phyloP scores from a whole-genome alignment of 2,113 vertebrate genomes.

The Jaculus jaculus region DNA sequence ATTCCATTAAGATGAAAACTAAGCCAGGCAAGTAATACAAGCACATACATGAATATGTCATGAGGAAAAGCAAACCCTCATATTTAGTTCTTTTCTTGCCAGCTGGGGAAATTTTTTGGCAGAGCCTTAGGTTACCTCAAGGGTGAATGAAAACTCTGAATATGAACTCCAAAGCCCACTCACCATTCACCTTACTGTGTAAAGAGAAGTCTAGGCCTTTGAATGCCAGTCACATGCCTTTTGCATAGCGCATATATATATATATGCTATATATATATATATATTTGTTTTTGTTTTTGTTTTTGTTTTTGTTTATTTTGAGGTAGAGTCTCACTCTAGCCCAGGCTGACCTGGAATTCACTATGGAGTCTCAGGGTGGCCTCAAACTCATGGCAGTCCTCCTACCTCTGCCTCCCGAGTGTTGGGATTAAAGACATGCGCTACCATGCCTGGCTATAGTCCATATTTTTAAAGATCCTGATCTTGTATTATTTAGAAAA shows the following conservation, averaged over 20 bases:
- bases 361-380: too few relatives aligned
- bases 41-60: conserved; percentile 52
- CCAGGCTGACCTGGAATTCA: too few relatives aligned
- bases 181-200: not conserved
- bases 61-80: conserved; percentile 37
- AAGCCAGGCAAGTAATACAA: conserved; percentile 56
- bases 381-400: too few relatives aligned
- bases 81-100: conserved; percentile 62
- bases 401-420: too few relatives aligned
- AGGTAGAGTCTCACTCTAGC: too few relatives aligned
- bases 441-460: too few relatives aligned
- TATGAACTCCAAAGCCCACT: not conserved
- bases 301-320: too few relatives aligned
- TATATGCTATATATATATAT: too few relatives aligned
- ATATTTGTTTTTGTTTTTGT: too few relatives aligned
- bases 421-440: too few relatives aligned
- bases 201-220: not conserved
- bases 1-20: conserved; percentile 62
- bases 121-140: conserved; percentile 43
- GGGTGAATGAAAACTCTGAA: conserved; percentile 25
- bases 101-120: conserved; percentile 36
- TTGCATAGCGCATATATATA: too few relatives aligned
- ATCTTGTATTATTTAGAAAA: conserved; percentile 48
- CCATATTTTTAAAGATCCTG: not conserved
- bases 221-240: not conserved